Conservation (phyloP, 2,888 invertebrate genomes). For the Hetaerina titia region DNA sequence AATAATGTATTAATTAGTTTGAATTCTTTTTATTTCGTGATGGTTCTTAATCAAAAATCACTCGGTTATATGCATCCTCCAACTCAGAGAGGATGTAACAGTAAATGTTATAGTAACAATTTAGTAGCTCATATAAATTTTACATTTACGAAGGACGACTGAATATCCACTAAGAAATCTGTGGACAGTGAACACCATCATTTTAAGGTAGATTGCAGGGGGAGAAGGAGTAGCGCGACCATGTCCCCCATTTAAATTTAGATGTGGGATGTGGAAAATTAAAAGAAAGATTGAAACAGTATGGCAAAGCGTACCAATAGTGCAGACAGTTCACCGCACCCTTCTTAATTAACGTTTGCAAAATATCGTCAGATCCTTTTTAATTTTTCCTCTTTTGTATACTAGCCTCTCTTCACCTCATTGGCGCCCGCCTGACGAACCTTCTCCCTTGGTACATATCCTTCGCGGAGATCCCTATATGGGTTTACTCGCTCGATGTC, state of each 20-base stretch:
- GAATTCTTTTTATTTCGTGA: background rate
- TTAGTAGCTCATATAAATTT: background rate
- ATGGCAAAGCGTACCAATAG: background rate
- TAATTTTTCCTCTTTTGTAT: background rate
- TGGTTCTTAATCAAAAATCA: background rate
- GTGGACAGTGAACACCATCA: background rate
- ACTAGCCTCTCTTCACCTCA: background rate
- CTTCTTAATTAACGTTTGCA: conserved; percentile 47
- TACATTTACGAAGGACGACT: background rate
- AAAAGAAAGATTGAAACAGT: background rate
- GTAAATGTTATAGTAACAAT: background rate
- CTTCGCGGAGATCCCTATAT: background rate
- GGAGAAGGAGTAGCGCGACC: background rate
- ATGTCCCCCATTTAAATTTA: background rate
- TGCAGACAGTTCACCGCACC: background rate
- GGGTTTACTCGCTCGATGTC: background rate
- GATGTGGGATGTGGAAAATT: background rate
- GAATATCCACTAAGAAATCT: background rate
- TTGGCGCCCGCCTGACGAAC: background rate
- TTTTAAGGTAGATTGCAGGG: no score
- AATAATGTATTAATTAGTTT: no score
- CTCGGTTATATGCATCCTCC: background rate
- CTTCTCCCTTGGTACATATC: background rate
- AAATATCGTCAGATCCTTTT: background rate
- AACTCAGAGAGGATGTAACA: background rate